Evolutionary conservation across 2,113 vertebrate species (phyloP).

Genomic region (Pelobates fuscus): DNA sequence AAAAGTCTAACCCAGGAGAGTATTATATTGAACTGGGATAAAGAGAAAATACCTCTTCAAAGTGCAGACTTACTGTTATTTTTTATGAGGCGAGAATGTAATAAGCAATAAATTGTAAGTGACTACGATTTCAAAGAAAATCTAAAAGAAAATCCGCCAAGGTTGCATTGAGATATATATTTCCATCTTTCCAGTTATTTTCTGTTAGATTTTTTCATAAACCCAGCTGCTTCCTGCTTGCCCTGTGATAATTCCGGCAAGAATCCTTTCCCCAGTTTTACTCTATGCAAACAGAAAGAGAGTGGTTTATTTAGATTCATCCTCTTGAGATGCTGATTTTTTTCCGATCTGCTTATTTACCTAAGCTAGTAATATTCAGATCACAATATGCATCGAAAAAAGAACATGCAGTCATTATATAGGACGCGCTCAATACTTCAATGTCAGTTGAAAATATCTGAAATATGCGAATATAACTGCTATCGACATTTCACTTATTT

Average conservation of each 20-base stretch:
- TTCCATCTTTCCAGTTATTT: conserved; percentile 61
- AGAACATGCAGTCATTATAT: conserved; percentile 43
- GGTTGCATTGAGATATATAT: conserved; percentile 62
- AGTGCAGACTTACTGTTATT: conserved; percentile 18
- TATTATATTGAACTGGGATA: conserved; percentile 25
- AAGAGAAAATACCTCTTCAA: conserved; percentile 23
- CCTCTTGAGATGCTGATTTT: conserved; percentile 55
- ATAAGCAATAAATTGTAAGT: conserved; percentile 44
- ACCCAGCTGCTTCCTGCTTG: conserved; percentile 65
- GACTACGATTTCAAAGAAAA: conserved; percentile 54
- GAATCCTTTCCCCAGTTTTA: conserved; percentile 68
- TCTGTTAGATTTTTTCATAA: conserved; percentile 65
- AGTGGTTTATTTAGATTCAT: conserved; percentile 65
- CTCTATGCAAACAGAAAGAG: conserved; percentile 71
- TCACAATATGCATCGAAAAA: conserved; percentile 60
- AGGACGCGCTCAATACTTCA: neutral
- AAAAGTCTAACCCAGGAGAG: neutral
- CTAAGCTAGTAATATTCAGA: conserved; percentile 61
- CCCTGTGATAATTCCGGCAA: conserved; percentile 70
- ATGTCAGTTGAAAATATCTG: conserved; percentile 14
- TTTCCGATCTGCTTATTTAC: conserved; percentile 65
- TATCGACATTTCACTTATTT: no score
- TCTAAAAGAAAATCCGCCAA: conserved; percentile 52
- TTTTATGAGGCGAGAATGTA: conserved; percentile 35
- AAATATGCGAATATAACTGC: no score